A percentile compares a stretch with the other conserved stretches of the same genome.
phyloP scores from a whole-genome alignment of 2,888 invertebrate genomes.

The Exocentrus adspersus region DNA sequence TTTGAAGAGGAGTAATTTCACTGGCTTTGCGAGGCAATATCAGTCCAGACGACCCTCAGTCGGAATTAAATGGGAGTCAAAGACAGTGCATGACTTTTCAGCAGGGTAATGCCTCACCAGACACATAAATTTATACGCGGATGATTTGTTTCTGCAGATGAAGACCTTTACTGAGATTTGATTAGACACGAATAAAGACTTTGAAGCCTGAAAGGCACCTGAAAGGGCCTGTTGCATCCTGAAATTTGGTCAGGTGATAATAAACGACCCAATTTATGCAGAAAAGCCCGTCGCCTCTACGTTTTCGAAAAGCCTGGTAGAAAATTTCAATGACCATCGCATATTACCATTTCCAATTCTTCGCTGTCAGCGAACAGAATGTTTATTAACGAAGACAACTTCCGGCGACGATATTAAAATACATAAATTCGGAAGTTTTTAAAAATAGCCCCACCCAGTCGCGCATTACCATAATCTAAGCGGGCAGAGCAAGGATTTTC shows the following conservation, averaged over 20 bases:
- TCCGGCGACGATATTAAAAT: not conserved
- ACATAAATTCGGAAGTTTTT: not conserved
- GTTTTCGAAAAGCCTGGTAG: no score
- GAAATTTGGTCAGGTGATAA: no score
- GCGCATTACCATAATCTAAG: conserved; percentile 6
- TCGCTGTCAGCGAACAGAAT: not conserved
- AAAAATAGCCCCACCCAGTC: not conserved
- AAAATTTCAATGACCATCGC: no score
- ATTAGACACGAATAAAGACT: no score
- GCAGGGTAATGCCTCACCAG: conserved; percentile 41
- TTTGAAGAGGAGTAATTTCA: no score
- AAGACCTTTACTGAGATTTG: no score
- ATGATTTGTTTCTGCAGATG: conserved; percentile 47
- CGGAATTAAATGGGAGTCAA: conserved; percentile 12
- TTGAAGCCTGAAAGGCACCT: no score
- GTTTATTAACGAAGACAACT: not conserved
- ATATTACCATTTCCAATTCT: not conserved
- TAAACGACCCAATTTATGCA: no score
- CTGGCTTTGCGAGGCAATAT: not conserved
- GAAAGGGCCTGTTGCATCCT: no score
- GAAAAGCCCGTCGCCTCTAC: no score
- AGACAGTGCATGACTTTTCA: conserved; percentile 6
- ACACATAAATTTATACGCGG: conserved; percentile 42
- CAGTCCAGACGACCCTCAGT: not conserved
- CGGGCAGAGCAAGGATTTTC: conserved; percentile 7